A percentile compares a stretch with the other conserved stretches of the same genome.
Conservation (phyloP, 2,797 vertebrate genomes). For the Poeciliopsis infans region DNA sequence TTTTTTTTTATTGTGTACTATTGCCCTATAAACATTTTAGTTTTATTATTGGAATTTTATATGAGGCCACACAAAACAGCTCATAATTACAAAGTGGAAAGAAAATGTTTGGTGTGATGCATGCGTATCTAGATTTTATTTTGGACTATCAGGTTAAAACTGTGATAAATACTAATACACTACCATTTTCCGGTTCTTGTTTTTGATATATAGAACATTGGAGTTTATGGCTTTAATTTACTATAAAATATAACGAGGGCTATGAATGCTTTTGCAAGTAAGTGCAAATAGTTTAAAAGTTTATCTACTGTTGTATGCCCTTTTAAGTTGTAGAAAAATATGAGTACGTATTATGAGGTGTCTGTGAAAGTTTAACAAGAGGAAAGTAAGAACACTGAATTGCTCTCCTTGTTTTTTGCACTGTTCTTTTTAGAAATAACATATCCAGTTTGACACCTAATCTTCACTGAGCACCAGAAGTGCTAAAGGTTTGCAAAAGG, state of each 20-base stretch:
- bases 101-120: too few species aligned
- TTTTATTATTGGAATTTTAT: too few species aligned
- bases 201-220: neutral
- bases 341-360: neutral
- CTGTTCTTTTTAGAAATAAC: neutral
- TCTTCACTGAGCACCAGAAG: neutral
- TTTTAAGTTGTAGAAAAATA: neutral
- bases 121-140: neutral
- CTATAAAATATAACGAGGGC: neutral
- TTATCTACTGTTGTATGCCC: neutral
- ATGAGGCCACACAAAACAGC: too few species aligned
- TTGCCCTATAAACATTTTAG: too few species aligned
- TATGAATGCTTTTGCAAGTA: neutral
- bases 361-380: neutral
- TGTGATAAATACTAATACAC: neutral
- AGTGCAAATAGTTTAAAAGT: neutral
- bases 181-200: neutral
- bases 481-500: neutral
- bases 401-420: neutral
- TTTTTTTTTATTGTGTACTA: too few species aligned
- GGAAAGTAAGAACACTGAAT: neutral
- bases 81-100: too few species aligned
- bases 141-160: neutral
- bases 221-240: neutral
- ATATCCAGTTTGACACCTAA: neutral